A percentile compares a stretch with the other conserved stretches of the same genome.
These are phyloP conservation scores for Diabrotica balteata DNA, from an alignment of 2,888 invertebrate species.

Conservation along the genomic window DNA sequence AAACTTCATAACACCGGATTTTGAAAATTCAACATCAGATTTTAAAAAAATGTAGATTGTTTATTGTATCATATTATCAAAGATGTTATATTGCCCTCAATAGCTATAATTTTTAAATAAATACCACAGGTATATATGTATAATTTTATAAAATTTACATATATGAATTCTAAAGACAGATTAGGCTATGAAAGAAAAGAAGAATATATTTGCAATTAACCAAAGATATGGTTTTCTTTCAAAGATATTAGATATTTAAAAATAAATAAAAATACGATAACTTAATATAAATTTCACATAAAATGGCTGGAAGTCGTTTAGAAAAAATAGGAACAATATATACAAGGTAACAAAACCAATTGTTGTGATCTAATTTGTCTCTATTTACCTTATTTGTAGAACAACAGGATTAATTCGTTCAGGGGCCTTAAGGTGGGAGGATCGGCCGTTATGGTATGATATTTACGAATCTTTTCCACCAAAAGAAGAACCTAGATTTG, in stretches of 20 bases:
- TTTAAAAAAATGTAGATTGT: too few species aligned
- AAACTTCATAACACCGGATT: too few species aligned
- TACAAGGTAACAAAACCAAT: conserved; percentile 49
- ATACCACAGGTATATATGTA: too few species aligned
- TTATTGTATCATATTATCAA: too few species aligned
- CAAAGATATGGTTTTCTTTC: too few species aligned
- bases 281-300: conserved; percentile 5
- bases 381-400: conserved; percentile 61
- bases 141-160: too few species aligned
- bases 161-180: too few species aligned
- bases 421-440: conserved; percentile 80
- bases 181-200: not conserved
- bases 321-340: conserved; percentile 79
- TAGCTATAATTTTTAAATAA: too few species aligned
- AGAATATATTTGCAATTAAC: not conserved
- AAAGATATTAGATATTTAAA: not conserved
- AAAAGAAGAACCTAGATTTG: conserved; percentile 78
- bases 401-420: conserved; percentile 79
- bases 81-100: too few species aligned
- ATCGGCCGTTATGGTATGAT: conserved; percentile 93
- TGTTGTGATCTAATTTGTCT: not conserved
- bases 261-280: not conserved
- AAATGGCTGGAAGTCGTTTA: conserved; percentile 61
- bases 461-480: conserved; percentile 93
- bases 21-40: too few species aligned